A percentile compares a stretch with the other conserved stretches of the same genome.
These are phyloP conservation scores for Potamarius usumacintae DNA, from an alignment of 2,113 vertebrate species.

Conservation along the genomic window DNA sequence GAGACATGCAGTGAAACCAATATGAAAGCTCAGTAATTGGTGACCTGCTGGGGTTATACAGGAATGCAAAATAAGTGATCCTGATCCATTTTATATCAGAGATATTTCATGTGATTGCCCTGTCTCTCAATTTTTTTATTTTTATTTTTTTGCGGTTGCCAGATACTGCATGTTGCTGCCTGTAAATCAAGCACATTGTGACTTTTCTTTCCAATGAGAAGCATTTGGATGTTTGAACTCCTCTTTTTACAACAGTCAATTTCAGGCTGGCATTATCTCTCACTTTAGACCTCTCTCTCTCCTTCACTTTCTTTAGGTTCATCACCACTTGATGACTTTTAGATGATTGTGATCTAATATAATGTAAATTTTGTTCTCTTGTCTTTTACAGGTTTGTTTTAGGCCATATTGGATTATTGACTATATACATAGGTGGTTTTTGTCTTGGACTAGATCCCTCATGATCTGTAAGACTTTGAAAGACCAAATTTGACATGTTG, in stretches of 20 bases:
- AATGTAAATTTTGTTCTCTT: not conserved
- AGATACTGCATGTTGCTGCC: not conserved
- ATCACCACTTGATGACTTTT: constrained; percentile 26
- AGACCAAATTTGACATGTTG: not conserved
- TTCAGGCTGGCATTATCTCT: not conserved
- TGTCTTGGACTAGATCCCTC: not conserved
- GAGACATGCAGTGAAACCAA: not conserved
- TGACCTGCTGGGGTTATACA: constrained; percentile 4
- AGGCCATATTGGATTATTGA: not conserved
- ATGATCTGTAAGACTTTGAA: not conserved
- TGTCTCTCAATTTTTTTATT: not conserved
- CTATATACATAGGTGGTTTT: not conserved
- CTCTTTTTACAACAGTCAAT: constrained; percentile 53
- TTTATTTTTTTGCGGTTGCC: not conserved
- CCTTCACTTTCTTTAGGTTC: constrained; percentile 3
- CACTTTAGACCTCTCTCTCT: not conserved
- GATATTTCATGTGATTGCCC: not conserved
- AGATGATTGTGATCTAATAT: constrained; percentile 31
- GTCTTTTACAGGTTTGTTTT: not conserved
- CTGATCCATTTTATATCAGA: constrained; percentile 13
- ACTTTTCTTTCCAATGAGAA: constrained; percentile 67
- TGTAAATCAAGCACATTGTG: constrained; percentile 50
- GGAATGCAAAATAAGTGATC: not conserved
- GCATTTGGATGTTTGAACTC: constrained; percentile 46
- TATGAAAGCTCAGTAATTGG: constrained; percentile 28